Percentiles rank a stretch among this genome's conserved stretches.
phyloP scores from a whole-genome alignment of 2,113 vertebrate species.

The Crotalus viridis region DNA sequence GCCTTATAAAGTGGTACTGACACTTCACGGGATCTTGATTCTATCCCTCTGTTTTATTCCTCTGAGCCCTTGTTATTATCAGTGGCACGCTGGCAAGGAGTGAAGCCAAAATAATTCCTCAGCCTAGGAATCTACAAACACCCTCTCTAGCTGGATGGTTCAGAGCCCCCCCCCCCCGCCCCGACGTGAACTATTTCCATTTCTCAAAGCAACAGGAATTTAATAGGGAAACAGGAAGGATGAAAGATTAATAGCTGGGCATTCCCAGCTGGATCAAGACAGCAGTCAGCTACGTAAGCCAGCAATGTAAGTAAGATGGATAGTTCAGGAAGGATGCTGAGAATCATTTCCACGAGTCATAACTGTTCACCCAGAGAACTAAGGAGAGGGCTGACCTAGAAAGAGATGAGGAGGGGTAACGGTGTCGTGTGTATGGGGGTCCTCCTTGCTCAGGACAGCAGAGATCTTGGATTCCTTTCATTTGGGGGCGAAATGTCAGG shows the following conservation, averaged over 20 bases:
- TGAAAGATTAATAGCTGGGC: neutral
- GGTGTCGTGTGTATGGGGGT: neutral
- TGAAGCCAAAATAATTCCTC: neutral
- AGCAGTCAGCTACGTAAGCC: slow-evolving; percentile 14
- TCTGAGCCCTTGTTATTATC: neutral
- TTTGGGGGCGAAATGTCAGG: neutral
- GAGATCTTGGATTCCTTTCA: too few relatives aligned
- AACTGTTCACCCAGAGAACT: neutral
- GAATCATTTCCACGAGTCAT: neutral
- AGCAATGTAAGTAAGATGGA: slow-evolving; percentile 54
- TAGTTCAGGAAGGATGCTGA: neutral
- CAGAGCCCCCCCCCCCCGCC: neutral
- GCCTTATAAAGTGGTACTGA: neutral
- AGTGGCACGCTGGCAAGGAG: neutral
- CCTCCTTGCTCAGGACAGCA: neutral
- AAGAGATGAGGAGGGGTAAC: neutral
- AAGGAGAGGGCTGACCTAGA: neutral
- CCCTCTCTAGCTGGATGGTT: neutral
- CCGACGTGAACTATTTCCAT: slow-evolving; percentile 15
- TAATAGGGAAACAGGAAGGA: slow-evolving; percentile 9
- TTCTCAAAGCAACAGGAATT: slow-evolving; percentile 38
- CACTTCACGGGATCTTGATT: neutral
- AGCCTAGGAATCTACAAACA: neutral
- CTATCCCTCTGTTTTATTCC: neutral
- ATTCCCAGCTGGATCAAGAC: slow-evolving; percentile 8